Base-by-base conservation (phyloP, 2,888 invertebrate genomes). In the Scaptomyza caliginosa region DNA sequence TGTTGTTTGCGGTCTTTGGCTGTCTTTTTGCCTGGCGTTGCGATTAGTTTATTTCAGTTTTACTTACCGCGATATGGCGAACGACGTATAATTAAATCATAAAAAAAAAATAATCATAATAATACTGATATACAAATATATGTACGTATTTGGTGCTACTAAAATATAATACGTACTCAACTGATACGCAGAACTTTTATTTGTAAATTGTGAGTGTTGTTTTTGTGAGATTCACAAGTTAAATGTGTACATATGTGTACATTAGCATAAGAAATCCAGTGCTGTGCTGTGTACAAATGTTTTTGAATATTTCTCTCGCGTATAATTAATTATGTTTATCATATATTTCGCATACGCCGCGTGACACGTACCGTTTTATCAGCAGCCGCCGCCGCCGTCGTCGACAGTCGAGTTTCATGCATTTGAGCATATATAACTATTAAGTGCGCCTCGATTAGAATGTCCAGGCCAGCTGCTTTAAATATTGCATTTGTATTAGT, bases 321-420 rank as follows among this genome's bases (percentile, higher is more conserved):
- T 28, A 10, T 42, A 23, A n/a, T 10, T 38, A 39, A 19, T 49
- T 39, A 30, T 24, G 11, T 16, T 10, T 10, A 16, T 7, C 17
- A 51, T 39, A 13, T 13, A 69, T 76, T 71, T 55, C 63, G 66
- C 49, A 79, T 80, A 80, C 81, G 78, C 60, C 58, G 59, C 63
- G 74, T 80, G 74, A 69, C 56, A 63, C 67, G 8, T 2, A 1
- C 7, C 26, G 21, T 16, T 42, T 65, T 74, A 74, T 74, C 74
- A 60, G 43, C 40, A 16, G 40, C 13, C 23, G 45, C 21, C n/a
- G n/a, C 13, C 23, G 5, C n/a, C n/a, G n/a, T n/a, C n/a, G 38
- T 13, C 63, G 68, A 75, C 71, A 67, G 16, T 19, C 17, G 36
- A 28, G 45, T 54, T 54, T 38, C 34, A 45, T 43, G 32, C 56